phyloP scores from a whole-genome alignment of 2,113 vertebrate genomes.

The Lampris incognitus region DNA sequence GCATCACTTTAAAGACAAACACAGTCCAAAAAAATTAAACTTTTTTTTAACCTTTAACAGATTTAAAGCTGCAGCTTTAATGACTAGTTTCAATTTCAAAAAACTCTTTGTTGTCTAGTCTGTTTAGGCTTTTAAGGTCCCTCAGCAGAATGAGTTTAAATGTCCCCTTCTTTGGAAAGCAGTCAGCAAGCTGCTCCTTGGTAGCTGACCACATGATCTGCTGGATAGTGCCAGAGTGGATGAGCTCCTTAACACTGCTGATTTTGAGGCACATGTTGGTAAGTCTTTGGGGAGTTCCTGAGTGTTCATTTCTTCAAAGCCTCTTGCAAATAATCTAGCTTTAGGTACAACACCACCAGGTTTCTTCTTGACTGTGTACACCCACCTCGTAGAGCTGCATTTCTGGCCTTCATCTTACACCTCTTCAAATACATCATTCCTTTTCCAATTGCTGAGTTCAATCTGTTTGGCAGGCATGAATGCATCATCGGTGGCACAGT shows the following conservation, averaged over 20 bases:
- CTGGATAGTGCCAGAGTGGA: no score
- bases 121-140: no score
- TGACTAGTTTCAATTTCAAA: no score
- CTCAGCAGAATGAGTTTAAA: no score
- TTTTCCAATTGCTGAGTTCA: constrained; percentile 29
- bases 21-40: no score
- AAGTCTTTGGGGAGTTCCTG: constrained; percentile 24
- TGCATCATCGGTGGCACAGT: background rate
- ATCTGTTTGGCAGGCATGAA: constrained; percentile 1
- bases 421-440: constrained; percentile 21
- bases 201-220: no score
- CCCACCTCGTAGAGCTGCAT: constrained; percentile 29
- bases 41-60: no score
- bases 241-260: background rate
- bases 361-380: constrained; percentile 25
- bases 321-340: constrained; percentile 11
- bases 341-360: constrained; percentile 2
- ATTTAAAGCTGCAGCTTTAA: no score
- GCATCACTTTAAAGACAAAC: no score
- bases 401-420: constrained; percentile 41
- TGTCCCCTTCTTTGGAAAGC: no score
- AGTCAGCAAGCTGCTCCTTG: no score
- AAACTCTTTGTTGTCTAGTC: no score
- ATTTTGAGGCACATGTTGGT: constrained; percentile 38
- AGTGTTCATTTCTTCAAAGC: constrained; percentile 30